Base-by-base conservation (phyloP, 2,797 vertebrate species). In the Sebastes hopkinsi region DNA sequence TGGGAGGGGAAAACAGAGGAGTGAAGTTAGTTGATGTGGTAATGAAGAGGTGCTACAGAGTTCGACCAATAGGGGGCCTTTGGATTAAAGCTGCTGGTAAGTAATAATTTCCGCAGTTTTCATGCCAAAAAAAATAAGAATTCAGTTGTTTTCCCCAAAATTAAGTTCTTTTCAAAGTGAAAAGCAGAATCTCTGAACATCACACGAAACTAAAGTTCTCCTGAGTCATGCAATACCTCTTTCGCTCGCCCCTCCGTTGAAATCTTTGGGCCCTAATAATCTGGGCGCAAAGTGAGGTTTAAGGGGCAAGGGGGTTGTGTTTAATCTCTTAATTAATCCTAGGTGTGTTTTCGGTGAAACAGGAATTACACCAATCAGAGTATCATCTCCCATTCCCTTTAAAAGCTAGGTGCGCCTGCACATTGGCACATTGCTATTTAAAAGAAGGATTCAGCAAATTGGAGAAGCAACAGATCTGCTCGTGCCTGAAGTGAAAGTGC, bases 1-100 rank as follows among this genome's bases (percentile, higher is more conserved):
- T 80, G 82, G 86, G 86, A 84, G 82, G 76, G 81, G 55, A 83
- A 80, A 79, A 73, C 55, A 70, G 67, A 76, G 75, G 72, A 68
- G 34, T 75, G 84, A 86, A 75, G 64, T 52, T 75, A 73, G 80
- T 70, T 87, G 82, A 86, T 85, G 76, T 83, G 76, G 66, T 81
- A 76, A 84, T 68, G 32, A 67, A 62, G 84, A 77, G 78, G 70
- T 67, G 65, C 60, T 67, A 64, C 29, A 77, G 71, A 81, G 52
- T 66, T 77, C 5, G 20, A 74, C 78, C 75, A 62, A 50, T 42
- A 73, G 70, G 61, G 72, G 64, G 67, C 38, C 64, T 69, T 75
- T 32, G 30, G 72, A 85, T 77, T 58, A 82, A 69, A 82, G 60
- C 50, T 67, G 8, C 22, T 79, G 30, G 18, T 69, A 81, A 66